These are phyloP conservation scores for Accipiter virgatus DNA, from an alignment of 2,113 vertebrate species.

Conservation along the genomic window DNA sequence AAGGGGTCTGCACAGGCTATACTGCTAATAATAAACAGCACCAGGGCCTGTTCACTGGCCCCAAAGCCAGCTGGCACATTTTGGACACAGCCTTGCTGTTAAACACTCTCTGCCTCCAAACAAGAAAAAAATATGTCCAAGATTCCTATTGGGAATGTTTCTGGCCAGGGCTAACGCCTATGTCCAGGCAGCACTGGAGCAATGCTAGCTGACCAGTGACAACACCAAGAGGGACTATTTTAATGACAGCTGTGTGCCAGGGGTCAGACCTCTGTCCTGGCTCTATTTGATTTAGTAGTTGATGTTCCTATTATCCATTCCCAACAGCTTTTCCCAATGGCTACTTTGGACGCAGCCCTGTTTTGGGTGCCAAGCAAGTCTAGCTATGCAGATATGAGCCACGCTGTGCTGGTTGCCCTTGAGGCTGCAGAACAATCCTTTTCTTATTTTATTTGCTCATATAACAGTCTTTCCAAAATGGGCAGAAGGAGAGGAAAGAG, in stretches of 20 bases:
- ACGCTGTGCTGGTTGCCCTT: not conserved
- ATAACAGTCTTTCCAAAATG: not conserved
- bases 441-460: not conserved
- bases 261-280: not conserved
- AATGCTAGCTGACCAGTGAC: not conserved
- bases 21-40: not conserved
- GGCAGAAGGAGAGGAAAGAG: not conserved
- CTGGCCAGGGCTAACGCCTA: not conserved
- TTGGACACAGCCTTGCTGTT: not conserved
- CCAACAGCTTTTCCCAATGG: not conserved
- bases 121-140: not conserved
- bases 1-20: not conserved
- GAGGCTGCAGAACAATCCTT: not conserved
- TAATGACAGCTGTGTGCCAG: not conserved
- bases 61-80: not conserved
- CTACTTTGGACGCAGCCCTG: not conserved
- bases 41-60: not conserved
- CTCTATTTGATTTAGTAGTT: not conserved
- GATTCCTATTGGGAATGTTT: not conserved
- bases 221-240: not conserved
- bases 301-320: not conserved
- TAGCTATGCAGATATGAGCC: not conserved
- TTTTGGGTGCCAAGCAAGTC: not conserved
- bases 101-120: not conserved
- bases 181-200: not conserved